Evolutionary conservation across 2,888 invertebrate genomes (phyloP), one percentile per base, ranked within the genome.

Genomic region (Noctua janthe): DNA sequence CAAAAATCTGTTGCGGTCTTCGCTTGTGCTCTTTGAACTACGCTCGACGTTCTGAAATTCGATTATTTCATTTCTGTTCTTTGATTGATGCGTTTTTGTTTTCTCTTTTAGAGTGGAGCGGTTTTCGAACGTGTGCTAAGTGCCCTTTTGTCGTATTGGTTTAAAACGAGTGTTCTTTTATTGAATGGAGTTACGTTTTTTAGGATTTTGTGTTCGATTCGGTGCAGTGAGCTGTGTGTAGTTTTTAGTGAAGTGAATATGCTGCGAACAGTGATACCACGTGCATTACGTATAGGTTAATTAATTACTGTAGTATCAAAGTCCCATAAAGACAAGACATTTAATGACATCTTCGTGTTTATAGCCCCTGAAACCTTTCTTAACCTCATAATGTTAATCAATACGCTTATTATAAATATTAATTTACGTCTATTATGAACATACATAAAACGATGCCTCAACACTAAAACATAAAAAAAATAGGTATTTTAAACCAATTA

Each of bases 31-130:
- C 95, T 96, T 96, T 96, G 96, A 94, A 94, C 95, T 94, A 94
- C 94, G 93, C 94, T 95, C 95, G 93, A 93, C 94, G 94, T 95
- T 95, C 94, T 94, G 93, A 93, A 95, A 96, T 96, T 95, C 95
- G 96, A 96, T 96, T 96, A 96, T 95, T 94, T 94, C 95, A 94
- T 95, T 94, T 94, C 94, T 92, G 94, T 95, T 94, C 96, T 97
- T 95, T 96, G 97, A 97, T 97, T 96, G 96, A 96, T 95, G 95
- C 93, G 93, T 95, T 92, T 94, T 94, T 93, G 91, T 93, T 94
- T 94, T 93, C 92, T 90, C 90, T 92, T 92, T 92, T 92, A 93
- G 93, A 94, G 88, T 89, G 86, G 92, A 92, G 93, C 92, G 94
- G 94, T 94, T 94, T 94, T 91, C 90, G 92, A 93, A 92, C 92